Percentiles rank a stretch among this genome's conserved stretches.
phyloP scores from a whole-genome alignment of 2,797 vertebrate genomes.

The Arvicola amphibius region DNA sequence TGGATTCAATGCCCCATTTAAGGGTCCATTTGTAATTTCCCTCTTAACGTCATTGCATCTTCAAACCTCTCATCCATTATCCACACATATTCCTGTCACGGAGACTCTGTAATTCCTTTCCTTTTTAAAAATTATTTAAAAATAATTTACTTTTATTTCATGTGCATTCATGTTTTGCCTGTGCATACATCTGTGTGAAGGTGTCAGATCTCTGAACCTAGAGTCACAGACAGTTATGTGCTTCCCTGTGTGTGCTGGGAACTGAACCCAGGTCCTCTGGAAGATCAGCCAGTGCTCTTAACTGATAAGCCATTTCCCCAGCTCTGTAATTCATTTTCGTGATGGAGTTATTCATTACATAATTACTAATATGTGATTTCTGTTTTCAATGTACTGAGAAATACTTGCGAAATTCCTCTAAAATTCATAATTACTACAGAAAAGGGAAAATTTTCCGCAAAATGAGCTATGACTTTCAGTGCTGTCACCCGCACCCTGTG shows the following conservation, averaged over 20 bases:
- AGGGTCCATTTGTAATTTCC: background rate
- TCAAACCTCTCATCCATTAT: background rate
- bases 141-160: no score
- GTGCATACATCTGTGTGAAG: no score
- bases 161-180: no score
- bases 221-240: no score
- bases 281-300: no score
- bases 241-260: no score
- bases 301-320: background rate
- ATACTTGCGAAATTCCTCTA: background rate
- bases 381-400: background rate
- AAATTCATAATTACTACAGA: background rate
- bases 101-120: background rate
- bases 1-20: background rate
- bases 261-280: no score
- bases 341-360: background rate
- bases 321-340: background rate
- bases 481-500: background rate
- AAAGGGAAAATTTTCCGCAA: background rate
- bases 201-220: no score
- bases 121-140: no score
- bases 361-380: background rate
- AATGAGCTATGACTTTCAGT: background rate
- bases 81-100: background rate
- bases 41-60: background rate